Base-by-base conservation (phyloP, 2,888 invertebrate genomes). In the Leptopilina syphax region DNA sequence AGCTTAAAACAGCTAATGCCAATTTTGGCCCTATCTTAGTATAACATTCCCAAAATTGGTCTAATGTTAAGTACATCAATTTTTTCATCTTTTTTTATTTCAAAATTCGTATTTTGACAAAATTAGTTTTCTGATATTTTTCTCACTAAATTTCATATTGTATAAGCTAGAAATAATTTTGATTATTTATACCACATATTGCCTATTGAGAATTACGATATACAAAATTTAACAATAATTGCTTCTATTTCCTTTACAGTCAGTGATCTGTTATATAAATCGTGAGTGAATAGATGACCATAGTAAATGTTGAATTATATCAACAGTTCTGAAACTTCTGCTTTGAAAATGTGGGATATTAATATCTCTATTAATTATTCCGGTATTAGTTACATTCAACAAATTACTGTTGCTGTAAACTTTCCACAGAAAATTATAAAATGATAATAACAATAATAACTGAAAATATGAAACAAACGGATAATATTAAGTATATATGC, bases 371-470 rank as follows among this genome's bases (percentile, higher is more conserved):
- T 68, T 68, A 68, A 68, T 68, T 50, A 68, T 50, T 24, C 13
- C 10, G 18, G 47, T 68, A 68, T 68, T 68, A 68, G 68, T 68
- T 68, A 24, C 68, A 68, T 68, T 68, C 68, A 68, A 27, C 68
- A 24, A 27, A 68, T 6, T 24, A 68, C 68, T 50, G 9, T 50
- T 12, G 50, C 50, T 24, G 50, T 68, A 68, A 47, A 50, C 50
- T 24, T 10, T 68, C 68, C 12, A 12, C 12, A 12, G 24, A 27
- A 50, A 50, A 68, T 68, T 68, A 24, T 24, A 12, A 44, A 44
- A 44, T 44, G 3, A 44, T 44, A 44, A 44, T 44, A 44, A 44
- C 8, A 44, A 44, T 44, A 44, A 8, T 44, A 44, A 44, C 8
- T 44, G 0, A 0, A 44, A 44, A 44, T 44, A 44, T 44, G 44